Conservation (phyloP, 2,113 vertebrate genomes). For the Sclerurus mexicanus region DNA sequence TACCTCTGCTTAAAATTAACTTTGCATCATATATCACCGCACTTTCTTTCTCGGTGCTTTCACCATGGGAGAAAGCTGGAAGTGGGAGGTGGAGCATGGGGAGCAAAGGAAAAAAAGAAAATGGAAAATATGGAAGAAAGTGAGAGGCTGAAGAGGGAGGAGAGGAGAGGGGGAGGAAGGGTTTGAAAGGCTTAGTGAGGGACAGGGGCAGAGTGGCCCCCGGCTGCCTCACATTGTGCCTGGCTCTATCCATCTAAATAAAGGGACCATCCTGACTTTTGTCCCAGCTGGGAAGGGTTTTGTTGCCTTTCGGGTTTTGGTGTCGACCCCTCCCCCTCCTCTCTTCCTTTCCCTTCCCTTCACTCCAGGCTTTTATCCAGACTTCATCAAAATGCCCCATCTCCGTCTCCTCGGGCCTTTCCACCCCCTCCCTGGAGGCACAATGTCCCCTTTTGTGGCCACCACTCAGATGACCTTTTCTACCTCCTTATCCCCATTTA, state of each 20-base stretch:
- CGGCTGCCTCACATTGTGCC: not conserved
- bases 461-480: conserved; percentile 64
- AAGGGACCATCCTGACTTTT: conserved; percentile 70
- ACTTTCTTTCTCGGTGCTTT: not conserved
- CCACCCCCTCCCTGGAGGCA: not conserved
- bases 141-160: not conserved
- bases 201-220: not conserved
- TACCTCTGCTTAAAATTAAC: not conserved
- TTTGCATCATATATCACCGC: not conserved
- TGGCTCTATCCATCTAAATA: conserved; percentile 76
- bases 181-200: not conserved
- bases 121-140: not conserved
- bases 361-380: not conserved
- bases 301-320: not conserved
- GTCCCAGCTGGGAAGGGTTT: conserved; percentile 63
- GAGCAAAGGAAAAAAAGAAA: not conserved
- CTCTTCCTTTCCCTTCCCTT: not conserved
- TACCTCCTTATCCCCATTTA: conserved; percentile 77
- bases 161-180: not conserved
- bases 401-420: not conserved
- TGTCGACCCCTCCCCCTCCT: not conserved
- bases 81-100: not conserved
- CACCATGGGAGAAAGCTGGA: not conserved
- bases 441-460: conserved; percentile 64
- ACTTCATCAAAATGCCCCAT: not conserved